Evolutionary conservation across 2,888 invertebrate genomes (phyloP), one percentile per base, ranked within the genome.

Genomic region (Eristalinus aeneus): DNA sequence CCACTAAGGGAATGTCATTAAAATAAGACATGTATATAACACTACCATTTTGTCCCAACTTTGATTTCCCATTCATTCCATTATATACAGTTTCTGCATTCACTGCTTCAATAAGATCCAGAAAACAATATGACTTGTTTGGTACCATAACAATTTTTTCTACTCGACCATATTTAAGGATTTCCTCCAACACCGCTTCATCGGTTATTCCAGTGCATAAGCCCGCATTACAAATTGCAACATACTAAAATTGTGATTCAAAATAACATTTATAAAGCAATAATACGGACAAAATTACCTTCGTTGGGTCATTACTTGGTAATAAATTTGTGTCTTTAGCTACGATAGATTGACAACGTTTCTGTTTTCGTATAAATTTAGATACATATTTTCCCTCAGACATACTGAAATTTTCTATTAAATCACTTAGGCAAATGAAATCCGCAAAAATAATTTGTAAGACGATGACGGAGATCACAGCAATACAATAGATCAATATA

Each of bases 181-280:
- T 94, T 5, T 94, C 91, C 56, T 93, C 90, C 5, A 95, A 90
- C 10, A 98, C 90, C 63, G 93, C 90, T 89, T 95, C 95, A 90
- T 96, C 95, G 5, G 94, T 93, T 23, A 97, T 93, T 5, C 97
- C 97, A 88, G 96, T 97, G 1, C 96, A 96, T 81, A 98, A 94
- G 0, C 98, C 98, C 31, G 96, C 96, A 93, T 98, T 98, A 89
- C 97, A 96, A n/a, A 98, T 97, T 1, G 88, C 91, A 34, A 93
- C 16, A 54, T 79, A 80, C 90, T 90, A 58, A 46, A 74, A 67
- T 27, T 60, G n/a, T n/a, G n/a, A n/a, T n/a, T n/a, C n/a, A n/a
- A n/a, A 10, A 46, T 0, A 16, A 16, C 16, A 46, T 46, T 39
- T 5, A 2, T 16, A 46, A n/a, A 46, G 5, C n/a, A 16, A 8